phyloP scores from a whole-genome alignment of 2,888 invertebrate genomes.

The Ochropleura leucogaster region DNA sequence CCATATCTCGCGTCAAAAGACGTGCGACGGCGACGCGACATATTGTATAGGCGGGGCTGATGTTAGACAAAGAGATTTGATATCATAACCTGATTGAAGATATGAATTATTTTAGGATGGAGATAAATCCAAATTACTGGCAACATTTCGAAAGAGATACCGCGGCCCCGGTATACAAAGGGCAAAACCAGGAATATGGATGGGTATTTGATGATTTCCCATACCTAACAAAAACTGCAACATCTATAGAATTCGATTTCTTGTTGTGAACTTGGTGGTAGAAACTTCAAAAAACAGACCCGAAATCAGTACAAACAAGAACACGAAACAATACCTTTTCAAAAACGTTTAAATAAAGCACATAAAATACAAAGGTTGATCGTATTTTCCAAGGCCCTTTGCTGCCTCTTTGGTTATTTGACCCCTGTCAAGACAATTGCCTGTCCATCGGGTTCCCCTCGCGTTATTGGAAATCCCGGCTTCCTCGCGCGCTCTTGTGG shows the following conservation, averaged over 20 bases:
- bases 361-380: conserved; percentile 57
- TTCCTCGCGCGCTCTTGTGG: conserved; percentile 76
- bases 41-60: conserved; percentile 64
- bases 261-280: background rate
- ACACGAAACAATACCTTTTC: conserved; percentile 6
- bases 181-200: too few species aligned
- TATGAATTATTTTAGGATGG: conserved; percentile 11
- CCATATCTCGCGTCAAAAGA: conserved; percentile 71
- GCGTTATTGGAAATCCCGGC: conserved; percentile 81
- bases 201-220: too few species aligned
- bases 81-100: conserved; percentile 18
- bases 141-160: too few species aligned
- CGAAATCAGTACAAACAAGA: background rate
- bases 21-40: conserved; percentile 53
- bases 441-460: conserved; percentile 80
- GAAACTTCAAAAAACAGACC: background rate
- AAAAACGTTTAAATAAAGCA: conserved; percentile 46
- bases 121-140: background rate
- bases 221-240: too few species aligned
- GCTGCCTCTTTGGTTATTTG: conserved; percentile 77
- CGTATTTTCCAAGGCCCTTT: conserved; percentile 65
- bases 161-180: too few species aligned
- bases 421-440: conserved; percentile 84
- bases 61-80: conserved; percentile 36
- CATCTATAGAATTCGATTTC: background rate